These are phyloP conservation scores for Eufriesea mexicana DNA, from an alignment of 1,140 invertebrate species.

Conservation along the genomic window DNA sequence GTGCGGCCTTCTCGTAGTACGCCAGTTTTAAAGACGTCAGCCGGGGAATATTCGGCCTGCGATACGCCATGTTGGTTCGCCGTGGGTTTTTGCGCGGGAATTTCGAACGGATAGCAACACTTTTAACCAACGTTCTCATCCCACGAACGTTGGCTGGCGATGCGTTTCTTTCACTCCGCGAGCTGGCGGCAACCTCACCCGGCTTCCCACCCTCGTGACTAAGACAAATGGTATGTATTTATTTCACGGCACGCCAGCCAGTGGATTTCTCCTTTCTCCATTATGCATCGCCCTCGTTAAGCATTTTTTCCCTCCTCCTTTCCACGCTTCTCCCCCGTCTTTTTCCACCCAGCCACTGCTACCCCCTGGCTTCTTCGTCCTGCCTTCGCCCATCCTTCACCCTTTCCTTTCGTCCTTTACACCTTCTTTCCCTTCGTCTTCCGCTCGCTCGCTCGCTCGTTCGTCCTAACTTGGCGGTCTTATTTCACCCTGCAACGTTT, in stretches of 20 bases:
- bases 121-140: conserved; percentile 22
- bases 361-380: neutral
- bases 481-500: neutral
- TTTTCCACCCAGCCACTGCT: neutral
- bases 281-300: conserved; percentile 70
- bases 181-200: conserved; percentile 17
- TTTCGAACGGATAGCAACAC: conserved; percentile 28
- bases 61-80: conserved; percentile 7
- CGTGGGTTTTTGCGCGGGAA: conserved; percentile 35
- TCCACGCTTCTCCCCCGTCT: conserved; percentile 5
- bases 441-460: neutral
- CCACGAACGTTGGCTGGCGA: conserved; percentile 7
- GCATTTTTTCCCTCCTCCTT: conserved; percentile 46
- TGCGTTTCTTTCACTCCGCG: conserved; percentile 42
- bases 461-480: neutral
- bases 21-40: conserved; percentile 40
- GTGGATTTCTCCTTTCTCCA: conserved; percentile 71
- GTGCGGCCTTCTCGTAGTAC: neutral
- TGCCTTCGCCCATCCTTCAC: neutral
- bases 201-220: conserved; percentile 52
- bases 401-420: neutral
- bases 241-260: conserved; percentile 64
- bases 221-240: conserved; percentile 71
- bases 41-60: conserved; percentile 41
- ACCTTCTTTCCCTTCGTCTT: neutral